Percentiles rank a stretch among this genome's conserved stretches.
Conservation (phyloP, 1,140 invertebrate genomes). For the Tetramorium simillimum region DNA sequence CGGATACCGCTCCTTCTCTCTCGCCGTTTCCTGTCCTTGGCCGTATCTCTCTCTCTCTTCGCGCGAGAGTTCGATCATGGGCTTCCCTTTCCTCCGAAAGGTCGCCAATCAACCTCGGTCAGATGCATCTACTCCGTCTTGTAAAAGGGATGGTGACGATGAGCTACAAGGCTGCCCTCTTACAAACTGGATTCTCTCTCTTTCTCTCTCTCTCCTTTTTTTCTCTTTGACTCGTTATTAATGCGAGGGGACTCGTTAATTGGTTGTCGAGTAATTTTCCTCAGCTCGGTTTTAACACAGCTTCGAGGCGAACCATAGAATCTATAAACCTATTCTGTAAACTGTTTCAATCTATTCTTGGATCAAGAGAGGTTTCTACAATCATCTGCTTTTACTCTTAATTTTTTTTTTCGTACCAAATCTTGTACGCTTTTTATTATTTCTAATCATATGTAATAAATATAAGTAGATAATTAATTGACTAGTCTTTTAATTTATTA, state of each 20-base stretch:
- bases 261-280: constrained; percentile 32
- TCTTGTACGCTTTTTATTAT: not conserved
- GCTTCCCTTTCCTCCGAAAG: constrained; percentile 39
- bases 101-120: constrained; percentile 38
- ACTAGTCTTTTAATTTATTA: not conserved
- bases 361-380: not conserved
- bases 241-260: constrained; percentile 49
- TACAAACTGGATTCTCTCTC: constrained; percentile 1
- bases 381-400: not conserved
- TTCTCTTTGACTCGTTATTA: constrained; percentile 20
- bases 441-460: too few relatives aligned
- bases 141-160: constrained; percentile 23
- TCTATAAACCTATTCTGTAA: constrained; percentile 1
- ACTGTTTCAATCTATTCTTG: not conserved
- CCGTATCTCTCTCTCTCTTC: constrained; percentile 20
- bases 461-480: too few relatives aligned
- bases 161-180: constrained; percentile 15
- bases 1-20: constrained; percentile 21
- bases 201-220: not conserved
- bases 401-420: not conserved
- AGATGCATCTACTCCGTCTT: constrained; percentile 22
- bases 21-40: constrained; percentile 34
- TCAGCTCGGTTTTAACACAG: constrained; percentile 18
- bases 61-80: constrained; percentile 15
- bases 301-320: not conserved